These are phyloP conservation scores for Heliconius ismenius DNA, from an alignment of 2,888 invertebrate genomes.

Conservation along the genomic window DNA sequence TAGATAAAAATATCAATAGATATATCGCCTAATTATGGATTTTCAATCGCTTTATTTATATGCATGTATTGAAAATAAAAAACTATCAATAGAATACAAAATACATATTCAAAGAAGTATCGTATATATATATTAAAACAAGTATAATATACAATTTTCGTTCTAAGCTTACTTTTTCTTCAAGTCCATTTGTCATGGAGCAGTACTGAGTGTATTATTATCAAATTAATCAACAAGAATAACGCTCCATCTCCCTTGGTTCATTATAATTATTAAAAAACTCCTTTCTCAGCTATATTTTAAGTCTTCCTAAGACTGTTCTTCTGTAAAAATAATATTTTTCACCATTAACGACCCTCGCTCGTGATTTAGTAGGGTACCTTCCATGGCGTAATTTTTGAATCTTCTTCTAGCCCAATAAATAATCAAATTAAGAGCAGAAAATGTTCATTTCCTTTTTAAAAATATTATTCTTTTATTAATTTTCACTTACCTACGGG, in stretches of 20 bases:
- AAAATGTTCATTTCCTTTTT: neutral
- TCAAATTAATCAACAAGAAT: constrained; percentile 42
- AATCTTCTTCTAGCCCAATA: constrained; percentile 57
- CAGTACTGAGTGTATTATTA: constrained; percentile 36
- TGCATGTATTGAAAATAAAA: neutral
- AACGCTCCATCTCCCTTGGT: constrained; percentile 39
- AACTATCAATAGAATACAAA: neutral
- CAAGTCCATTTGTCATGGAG: constrained; percentile 11
- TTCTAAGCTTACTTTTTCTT: neutral
- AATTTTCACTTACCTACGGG: neutral
- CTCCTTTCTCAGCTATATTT: constrained; percentile 57
- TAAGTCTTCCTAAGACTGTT: constrained; percentile 55
- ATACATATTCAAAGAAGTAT: neutral
- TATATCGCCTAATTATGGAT: too few species aligned
- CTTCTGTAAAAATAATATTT: constrained; percentile 63
- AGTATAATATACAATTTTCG: neutral
- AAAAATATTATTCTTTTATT: neutral
- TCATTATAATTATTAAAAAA: constrained; percentile 56
- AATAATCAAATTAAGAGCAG: constrained; percentile 64
- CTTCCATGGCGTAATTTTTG: constrained; percentile 57
- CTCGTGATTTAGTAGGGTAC: constrained; percentile 62
- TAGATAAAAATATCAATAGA: neutral
- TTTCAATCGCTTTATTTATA: neutral
- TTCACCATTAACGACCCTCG: constrained; percentile 66
- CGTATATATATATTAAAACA: too few species aligned